Evolutionary conservation across 1,140 invertebrate genomes (phyloP), one percentile per base, ranked within the genome.

Genomic region (Ptiloglossa arizonensis): DNA sequence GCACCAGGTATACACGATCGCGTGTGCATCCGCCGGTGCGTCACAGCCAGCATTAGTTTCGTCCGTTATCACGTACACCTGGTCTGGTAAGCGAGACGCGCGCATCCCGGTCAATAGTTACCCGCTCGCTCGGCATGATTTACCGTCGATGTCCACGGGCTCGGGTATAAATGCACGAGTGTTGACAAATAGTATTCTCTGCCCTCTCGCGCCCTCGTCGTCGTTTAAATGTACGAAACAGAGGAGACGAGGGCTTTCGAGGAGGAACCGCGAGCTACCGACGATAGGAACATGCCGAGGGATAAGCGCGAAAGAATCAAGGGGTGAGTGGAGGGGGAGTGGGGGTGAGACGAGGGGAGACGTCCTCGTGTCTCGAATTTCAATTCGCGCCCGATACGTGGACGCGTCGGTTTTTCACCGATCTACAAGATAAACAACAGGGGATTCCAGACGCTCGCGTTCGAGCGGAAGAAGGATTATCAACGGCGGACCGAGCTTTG

Each of bases 161-260:
- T 17, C 57, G 29, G 67, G 83, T 84, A 87, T 77, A 88, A 85
- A 85, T 82, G 81, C 81, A 74, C 62, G 78, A 83, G 68, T 86
- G 79, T 86, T 87, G 87, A 86, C 82, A 87, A 88, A 87, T 85
- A 86, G 69, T 85, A 82, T 85, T 79, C 80, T 57, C 79, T 52
- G 19, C 60, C 6, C 0, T 19, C n/a, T 1, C 46, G 3, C 24
- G 29, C n/a, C 3, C 0, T 4, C n/a, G 19, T 22, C 75, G 63
- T 70, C 41, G 50, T 80, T 62, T 63, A 56, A 74, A 70, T 57
- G 59, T 52, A 70, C 27, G 46, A 38, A 74, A 38, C 19, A 38
- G 52, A 32, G 27, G 52, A 5, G 59, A 32, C 29, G 52, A 5
- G 59, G 38, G 57, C 29, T 38, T 38, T 11, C 22, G 52, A 2